A percentile compares a stretch with the other conserved stretches of the same genome.
Evolutionary conservation across 1,140 invertebrate genomes (phyloP).

Genomic region (Oreohelix idahoensis): DNA sequence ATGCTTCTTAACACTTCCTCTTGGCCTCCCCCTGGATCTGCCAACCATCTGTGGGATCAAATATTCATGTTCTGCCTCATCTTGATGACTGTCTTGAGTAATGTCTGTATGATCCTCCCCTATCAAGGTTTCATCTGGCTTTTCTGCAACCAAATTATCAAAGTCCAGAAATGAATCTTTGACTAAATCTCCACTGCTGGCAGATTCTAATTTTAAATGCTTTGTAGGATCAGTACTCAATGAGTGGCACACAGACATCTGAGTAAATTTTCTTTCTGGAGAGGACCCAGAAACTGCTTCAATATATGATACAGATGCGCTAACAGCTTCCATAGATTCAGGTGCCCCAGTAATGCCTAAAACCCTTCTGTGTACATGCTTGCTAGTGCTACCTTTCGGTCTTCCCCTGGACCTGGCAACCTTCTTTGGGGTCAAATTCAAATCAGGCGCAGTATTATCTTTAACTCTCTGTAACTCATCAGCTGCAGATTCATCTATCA

Average conservation of each 20-base stretch:
- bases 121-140: not conserved
- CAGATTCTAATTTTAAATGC: not conserved
- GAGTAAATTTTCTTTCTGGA: not conserved
- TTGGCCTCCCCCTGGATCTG: too few species aligned
- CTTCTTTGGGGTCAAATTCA: not conserved
- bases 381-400: not conserved
- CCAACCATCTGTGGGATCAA: too few species aligned
- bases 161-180: not conserved
- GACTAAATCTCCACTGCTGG: not conserved
- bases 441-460: not conserved
- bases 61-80: too few species aligned
- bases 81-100: too few species aligned
- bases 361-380: not conserved
- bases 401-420: not conserved
- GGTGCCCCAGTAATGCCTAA: too few species aligned
- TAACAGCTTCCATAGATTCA: too few species aligned
- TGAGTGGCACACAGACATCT: too few species aligned
- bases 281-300: too few species aligned
- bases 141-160: not conserved
- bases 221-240: too few species aligned
- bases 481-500: not conserved
- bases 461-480: not conserved
- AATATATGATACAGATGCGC: too few species aligned
- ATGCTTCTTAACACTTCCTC: too few species aligned
- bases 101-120: too few species aligned